These are phyloP conservation scores for Idris sp. DNA, from an alignment of 1,140 invertebrate genomes.

Conservation along the genomic window DNA sequence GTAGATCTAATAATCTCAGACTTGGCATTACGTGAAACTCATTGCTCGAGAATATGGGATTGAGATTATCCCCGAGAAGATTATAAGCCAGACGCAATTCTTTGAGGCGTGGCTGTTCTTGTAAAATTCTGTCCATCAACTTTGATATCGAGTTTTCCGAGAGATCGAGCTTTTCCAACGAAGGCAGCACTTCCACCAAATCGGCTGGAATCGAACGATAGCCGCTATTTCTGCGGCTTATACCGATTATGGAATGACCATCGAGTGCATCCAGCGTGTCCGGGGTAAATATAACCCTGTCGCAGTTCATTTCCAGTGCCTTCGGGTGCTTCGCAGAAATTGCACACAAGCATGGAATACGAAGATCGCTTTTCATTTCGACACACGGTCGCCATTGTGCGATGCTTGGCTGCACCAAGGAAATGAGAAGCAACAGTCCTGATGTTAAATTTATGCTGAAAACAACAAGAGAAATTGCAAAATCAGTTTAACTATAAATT, in stretches of 20 bases:
- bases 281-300: slow-evolving; percentile 87
- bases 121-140: slow-evolving; percentile 86
- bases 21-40: slow-evolving; percentile 88
- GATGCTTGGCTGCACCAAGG: slow-evolving; percentile 26
- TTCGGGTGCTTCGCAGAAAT: slow-evolving; percentile 63
- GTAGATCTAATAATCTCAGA: slow-evolving; percentile 86
- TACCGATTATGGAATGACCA: slow-evolving; percentile 85
- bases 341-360: slow-evolving; percentile 81
- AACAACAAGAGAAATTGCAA: too few relatives aligned
- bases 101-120: slow-evolving; percentile 82
- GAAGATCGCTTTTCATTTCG: slow-evolving; percentile 82
- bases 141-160: slow-evolving; percentile 89
- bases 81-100: slow-evolving; percentile 88
- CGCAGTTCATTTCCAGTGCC: slow-evolving; percentile 86
- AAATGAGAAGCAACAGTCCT: slow-evolving; percentile 32
- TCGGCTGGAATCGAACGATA: slow-evolving; percentile 84
- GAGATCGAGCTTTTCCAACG: slow-evolving; percentile 87
- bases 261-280: slow-evolving; percentile 86
- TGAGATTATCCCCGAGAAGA: slow-evolving; percentile 90
- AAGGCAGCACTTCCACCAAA: slow-evolving; percentile 68
- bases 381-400: slow-evolving; percentile 81
- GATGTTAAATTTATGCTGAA: slow-evolving; percentile 38
- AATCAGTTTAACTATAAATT: too few relatives aligned
- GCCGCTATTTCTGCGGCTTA: slow-evolving; percentile 87
- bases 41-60: slow-evolving; percentile 91